Conservation (phyloP, 2,888 invertebrate genomes). For the Copidosoma aretas region DNA sequence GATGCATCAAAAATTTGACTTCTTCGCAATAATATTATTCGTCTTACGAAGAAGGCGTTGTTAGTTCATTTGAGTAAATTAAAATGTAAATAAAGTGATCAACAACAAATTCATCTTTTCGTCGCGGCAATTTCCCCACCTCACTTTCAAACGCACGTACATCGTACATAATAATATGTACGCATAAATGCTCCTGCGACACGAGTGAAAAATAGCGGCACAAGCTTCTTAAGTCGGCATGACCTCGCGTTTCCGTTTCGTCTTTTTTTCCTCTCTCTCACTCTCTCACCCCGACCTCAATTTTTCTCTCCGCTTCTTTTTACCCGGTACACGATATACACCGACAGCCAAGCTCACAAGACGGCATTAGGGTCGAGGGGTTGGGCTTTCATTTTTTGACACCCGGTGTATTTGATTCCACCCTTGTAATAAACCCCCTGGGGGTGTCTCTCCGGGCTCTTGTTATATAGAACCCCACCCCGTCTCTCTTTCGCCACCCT, state of each 20-base stretch:
- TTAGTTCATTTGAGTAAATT: too few relatives aligned
- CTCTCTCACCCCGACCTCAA: background rate
- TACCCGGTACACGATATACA: background rate
- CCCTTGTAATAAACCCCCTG: constrained; percentile 62
- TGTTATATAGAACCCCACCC: constrained; percentile 10
- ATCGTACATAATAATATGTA: too few relatives aligned
- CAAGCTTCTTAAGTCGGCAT: constrained; percentile 13
- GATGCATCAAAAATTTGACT: too few relatives aligned
- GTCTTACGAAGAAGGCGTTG: too few relatives aligned
- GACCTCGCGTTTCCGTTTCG: constrained; percentile 12
- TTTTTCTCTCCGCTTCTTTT: background rate
- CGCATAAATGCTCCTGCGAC: background rate
- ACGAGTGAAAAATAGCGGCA: background rate
- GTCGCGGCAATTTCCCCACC: too few relatives aligned
- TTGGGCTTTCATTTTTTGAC: constrained; percentile 61
- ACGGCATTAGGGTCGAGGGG: constrained; percentile 20
- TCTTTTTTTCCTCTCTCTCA: constrained; percentile 6
- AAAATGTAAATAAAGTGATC: too few relatives aligned
- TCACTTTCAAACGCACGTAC: background rate
- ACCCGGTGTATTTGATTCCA: constrained; percentile 63
- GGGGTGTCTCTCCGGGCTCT: constrained; percentile 44
- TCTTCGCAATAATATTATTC: too few relatives aligned
- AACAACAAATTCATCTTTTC: too few relatives aligned
- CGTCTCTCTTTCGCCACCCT: constrained; percentile 21
- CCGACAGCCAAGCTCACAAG: background rate